A percentile compares a stretch with the other conserved stretches of the same genome.
phyloP scores from a whole-genome alignment of 2,797 vertebrate genomes.

The Pipistrellus pygmaeus region DNA sequence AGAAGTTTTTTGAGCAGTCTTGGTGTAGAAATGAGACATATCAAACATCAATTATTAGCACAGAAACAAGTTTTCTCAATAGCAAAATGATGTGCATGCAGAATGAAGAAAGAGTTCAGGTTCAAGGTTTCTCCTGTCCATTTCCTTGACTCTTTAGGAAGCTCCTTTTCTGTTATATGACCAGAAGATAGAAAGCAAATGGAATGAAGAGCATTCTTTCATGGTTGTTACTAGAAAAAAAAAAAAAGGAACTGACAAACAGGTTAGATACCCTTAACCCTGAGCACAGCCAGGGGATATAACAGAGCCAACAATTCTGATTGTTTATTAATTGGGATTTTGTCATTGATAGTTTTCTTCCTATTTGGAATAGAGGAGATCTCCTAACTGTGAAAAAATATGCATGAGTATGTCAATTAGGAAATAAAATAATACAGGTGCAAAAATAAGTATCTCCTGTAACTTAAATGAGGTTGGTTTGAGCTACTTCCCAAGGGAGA shows the following conservation, averaged over 20 bases:
- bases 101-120: neutral
- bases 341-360: neutral
- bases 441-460: neutral
- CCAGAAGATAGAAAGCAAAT: neutral
- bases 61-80: neutral
- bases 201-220: neutral
- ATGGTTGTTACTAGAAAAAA: neutral
- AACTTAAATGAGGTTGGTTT: neutral
- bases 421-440: neutral
- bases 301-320: neutral
- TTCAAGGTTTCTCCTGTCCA: neutral
- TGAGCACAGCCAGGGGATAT: neutral
- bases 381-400: neutral
- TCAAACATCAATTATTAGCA: neutral
- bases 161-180: neutral
- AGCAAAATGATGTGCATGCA: neutral
- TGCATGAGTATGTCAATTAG: neutral
- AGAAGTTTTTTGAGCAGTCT: slow-evolving; percentile 12
- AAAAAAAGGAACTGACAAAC: neutral
- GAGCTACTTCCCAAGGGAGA: neutral
- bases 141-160: neutral
- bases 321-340: neutral
- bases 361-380: neutral
- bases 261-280: neutral
- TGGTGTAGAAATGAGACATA: neutral